Percentiles rank a stretch among this genome's conserved stretches.
phyloP scores from a whole-genome alignment of 2,797 vertebrate species.

The Tadarida brasiliensis region DNA sequence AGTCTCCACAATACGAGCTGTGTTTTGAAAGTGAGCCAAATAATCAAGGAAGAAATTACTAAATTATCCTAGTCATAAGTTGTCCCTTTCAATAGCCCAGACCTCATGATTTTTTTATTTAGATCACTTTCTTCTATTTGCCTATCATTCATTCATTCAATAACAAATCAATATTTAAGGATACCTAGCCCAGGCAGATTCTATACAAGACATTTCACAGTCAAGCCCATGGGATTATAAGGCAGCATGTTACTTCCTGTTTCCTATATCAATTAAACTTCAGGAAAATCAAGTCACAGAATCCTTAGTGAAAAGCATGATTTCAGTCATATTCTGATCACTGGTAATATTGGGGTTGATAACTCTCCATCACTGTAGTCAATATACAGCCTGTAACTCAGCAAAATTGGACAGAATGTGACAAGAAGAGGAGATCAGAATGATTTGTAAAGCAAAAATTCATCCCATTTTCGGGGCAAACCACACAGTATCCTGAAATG shows the following conservation, averaged over 20 bases:
- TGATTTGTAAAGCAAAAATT: constrained; percentile 67
- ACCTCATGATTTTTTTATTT: constrained; percentile 6
- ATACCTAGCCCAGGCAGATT: not conserved
- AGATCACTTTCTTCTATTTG: constrained; percentile 27
- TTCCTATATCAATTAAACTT: constrained; percentile 62
- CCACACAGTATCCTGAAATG: constrained; percentile 48
- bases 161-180: constrained; percentile 35
- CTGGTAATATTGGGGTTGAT: constrained; percentile 61
- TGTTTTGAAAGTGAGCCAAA: constrained; percentile 12
- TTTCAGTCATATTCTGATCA: constrained; percentile 69
- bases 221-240: not conserved
- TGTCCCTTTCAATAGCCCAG: not conserved
- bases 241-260: not conserved
- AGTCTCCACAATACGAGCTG: not conserved
- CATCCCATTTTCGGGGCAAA: constrained; percentile 72
- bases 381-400: constrained; percentile 70
- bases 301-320: constrained; percentile 59
- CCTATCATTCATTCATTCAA: not conserved
- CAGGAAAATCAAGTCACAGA: constrained; percentile 51
- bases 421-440: constrained; percentile 70
- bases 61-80: not conserved
- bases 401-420: constrained; percentile 70
- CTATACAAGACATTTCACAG: not conserved
- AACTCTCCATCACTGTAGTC: constrained; percentile 69
- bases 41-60: constrained; percentile 37